These are phyloP conservation scores for Ondatra zibethicus DNA, from an alignment of 2,113 vertebrate genomes.

Conservation along the genomic window DNA sequence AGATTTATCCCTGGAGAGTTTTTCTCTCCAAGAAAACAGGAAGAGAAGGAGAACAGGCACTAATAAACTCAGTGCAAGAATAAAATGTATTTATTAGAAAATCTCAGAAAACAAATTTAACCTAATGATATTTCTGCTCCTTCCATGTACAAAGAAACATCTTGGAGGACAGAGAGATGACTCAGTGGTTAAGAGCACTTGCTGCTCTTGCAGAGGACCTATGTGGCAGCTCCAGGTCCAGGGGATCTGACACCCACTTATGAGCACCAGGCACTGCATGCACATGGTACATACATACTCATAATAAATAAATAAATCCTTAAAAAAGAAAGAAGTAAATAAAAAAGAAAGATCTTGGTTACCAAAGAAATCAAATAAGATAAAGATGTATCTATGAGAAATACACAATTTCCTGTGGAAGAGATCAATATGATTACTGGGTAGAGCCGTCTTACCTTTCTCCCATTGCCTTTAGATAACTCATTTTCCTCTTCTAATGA, in stretches of 20 bases:
- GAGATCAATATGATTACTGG: background rate
- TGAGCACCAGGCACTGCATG: background rate
- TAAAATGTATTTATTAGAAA: conserved; percentile 50
- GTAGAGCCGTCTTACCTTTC: conserved; percentile 81
- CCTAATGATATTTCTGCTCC: background rate
- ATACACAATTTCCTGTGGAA: background rate
- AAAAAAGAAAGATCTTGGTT: background rate
- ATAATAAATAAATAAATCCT: background rate
- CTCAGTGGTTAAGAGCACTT: background rate
- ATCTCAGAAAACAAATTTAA: conserved; percentile 54
- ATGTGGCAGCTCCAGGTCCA: background rate
- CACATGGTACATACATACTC: background rate
- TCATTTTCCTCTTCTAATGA: conserved; percentile 78
- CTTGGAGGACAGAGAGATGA: conserved; percentile 14
- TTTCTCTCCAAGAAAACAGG: background rate
- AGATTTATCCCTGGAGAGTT: conserved; percentile 38
- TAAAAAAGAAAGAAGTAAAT: background rate
- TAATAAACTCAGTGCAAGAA: background rate
- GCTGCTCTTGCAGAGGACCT: background rate
- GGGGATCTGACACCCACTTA: background rate
- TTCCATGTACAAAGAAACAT: conserved; percentile 21
- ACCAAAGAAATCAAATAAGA: background rate
- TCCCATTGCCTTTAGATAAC: conserved; percentile 76
- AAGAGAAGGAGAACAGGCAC: background rate
- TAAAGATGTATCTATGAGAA: conserved; percentile 19